Evolutionary conservation across 2,888 invertebrate species (phyloP).

Genomic region (Cynaeus angustus): DNA sequence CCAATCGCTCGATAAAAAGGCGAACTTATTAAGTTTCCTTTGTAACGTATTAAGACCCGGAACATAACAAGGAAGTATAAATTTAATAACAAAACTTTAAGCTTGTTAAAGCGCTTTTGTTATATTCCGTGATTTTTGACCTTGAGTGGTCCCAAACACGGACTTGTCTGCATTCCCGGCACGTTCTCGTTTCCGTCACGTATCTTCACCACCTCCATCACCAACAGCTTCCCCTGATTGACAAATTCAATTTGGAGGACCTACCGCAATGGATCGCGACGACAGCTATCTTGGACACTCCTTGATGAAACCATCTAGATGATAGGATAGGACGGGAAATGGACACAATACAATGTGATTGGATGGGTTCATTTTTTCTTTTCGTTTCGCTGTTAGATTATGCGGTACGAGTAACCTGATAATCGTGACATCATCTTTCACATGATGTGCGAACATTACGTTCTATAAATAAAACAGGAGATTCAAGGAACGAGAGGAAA

Average conservation of each 20-base stretch:
- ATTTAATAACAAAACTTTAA: conserved; percentile 13
- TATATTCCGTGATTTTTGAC: too few relatives aligned
- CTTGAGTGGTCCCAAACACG: conserved; percentile 37
- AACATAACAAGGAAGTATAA: conserved; percentile 9
- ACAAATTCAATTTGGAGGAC: conserved; percentile 61
- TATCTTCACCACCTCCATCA: conserved; percentile 10
- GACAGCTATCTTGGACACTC: conserved; percentile 31
- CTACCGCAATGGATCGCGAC: conserved; percentile 57
- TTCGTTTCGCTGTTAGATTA: not conserved
- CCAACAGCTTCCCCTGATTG: conserved; percentile 54
- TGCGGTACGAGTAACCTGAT: conserved; percentile 10
- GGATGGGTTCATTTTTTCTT: conserved; percentile 1
- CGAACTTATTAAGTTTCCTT: conserved; percentile 36
- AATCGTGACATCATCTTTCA: conserved; percentile 34
- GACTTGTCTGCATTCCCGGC: conserved; percentile 55
- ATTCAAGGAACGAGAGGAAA: conserved; percentile 55
- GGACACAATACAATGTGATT: conserved; percentile 21
- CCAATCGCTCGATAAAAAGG: conserved; percentile 24
- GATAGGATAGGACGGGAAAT: conserved; percentile 31
- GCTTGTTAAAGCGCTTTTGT: too few relatives aligned
- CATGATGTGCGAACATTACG: conserved; percentile 31
- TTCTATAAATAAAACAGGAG: conserved; percentile 61
- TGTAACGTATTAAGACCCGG: conserved; percentile 13
- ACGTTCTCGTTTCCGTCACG: conserved; percentile 54
- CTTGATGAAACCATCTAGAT: conserved; percentile 21